Base-by-base conservation (phyloP, 2,113 vertebrate genomes). In the Dromaius novaehollandiae region DNA sequence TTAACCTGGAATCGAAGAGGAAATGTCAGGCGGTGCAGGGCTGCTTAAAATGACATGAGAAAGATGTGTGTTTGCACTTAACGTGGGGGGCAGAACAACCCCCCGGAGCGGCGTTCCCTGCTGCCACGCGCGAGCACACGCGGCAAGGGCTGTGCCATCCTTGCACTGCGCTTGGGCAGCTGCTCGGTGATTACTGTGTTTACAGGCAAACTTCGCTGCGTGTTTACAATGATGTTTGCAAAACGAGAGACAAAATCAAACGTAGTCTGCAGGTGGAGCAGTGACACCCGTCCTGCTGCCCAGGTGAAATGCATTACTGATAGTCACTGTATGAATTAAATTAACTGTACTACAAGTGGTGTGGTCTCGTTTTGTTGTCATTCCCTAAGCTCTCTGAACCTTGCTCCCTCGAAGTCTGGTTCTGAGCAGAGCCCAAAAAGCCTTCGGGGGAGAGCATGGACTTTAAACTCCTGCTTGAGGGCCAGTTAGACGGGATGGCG, bases 311-410 rank as follows among this genome's bases (percentile, higher is more conserved):
- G 7, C 5, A 1, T 58, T 71, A 65, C 51, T 42, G 75, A 36
- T 56, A 20, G 66, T 53, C 6, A 0, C 56, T 78, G 46, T 86
- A 26, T 64, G 34, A 89, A 97, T 90, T 91, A 97, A 96, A 96
- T 44, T 2, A 93, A 77, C 66, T 88, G 82, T 63, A 89, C 44
- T 34, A 71, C 21, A 8, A 22, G 19, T 3, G 0, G 4, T 14
- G 19, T 51, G 48, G 24, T 8, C n/a, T 86, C 50, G 6, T 68
- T 56, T 32, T 42, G 38, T n/a, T 94, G 17, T 13, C 24, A n/a
- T 53, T 6, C 18, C 16, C 9, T 2, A 3, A 0, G 4, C 16
- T 24, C 4, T 0, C 51, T 2, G 0, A 9, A 5, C n/a, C 38
- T 21, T 12, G 8, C 3, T 74, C 64, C 14, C 3, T 17, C 11